Conservation (phyloP, 92 coral and sea anemone genomes). For the Chrysogorgia sp. region DNA sequence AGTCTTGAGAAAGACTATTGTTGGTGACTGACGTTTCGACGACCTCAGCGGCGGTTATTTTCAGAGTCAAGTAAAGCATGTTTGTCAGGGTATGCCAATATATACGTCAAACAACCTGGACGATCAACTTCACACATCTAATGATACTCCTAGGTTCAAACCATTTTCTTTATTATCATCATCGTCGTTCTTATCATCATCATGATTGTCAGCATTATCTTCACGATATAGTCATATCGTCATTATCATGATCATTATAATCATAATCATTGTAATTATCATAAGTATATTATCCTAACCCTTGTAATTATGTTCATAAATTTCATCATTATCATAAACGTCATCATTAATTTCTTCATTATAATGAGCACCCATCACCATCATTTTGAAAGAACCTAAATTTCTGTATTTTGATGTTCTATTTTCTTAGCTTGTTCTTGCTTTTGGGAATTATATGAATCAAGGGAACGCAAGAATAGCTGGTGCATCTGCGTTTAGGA, state of each 20-base stretch:
- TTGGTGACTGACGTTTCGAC: too few species aligned
- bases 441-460: slow-evolving; percentile 94
- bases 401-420: background rate
- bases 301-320: background rate
- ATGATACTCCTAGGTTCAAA: too few species aligned
- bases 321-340: background rate
- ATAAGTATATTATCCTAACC: background rate
- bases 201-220: background rate
- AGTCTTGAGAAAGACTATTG: too few species aligned
- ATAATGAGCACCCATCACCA: background rate
- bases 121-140: too few species aligned
- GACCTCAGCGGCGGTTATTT: too few species aligned
- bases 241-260: background rate
- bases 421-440: slow-evolving; percentile 73
- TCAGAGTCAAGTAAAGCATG: too few species aligned
- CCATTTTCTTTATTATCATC: too few species aligned
- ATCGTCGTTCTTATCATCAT: too few species aligned
- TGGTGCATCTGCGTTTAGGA: slow-evolving; percentile 89
- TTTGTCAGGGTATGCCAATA: too few species aligned
- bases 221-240: background rate
- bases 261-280: background rate
- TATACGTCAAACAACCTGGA: too few species aligned
- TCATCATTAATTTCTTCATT: background rate
- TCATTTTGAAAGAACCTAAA: background rate
- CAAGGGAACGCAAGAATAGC: slow-evolving; percentile 91